Base-by-base conservation (phyloP, 2,888 invertebrate species). In the Lithosia quadra region DNA sequence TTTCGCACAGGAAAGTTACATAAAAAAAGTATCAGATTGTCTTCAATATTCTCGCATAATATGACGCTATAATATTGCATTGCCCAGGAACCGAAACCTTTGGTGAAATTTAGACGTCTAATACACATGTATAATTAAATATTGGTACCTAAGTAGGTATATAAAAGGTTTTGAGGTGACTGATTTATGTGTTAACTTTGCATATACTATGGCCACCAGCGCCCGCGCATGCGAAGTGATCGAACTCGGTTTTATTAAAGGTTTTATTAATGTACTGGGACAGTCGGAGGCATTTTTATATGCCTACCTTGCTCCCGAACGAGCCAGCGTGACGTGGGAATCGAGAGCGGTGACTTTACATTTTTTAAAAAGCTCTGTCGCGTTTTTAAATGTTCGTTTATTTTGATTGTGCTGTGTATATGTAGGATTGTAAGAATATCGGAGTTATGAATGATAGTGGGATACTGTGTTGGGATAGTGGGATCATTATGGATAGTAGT, bases 241-340 rank as follows among this genome's bases (percentile, higher is more conserved):
- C 91, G 86, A 87, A 87, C 90, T 88, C 83, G 73, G 88, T 90
- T 91, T 92, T 92, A 92, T 90, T 90, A 89, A 91, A 86, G 90
- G 89, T 92, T 92, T 92, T 93, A 93, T 92, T 91, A 92, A 91
- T 90, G 90, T 88, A 88, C 82, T 81, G 83, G 82, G 82, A 82
- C 84, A 88, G 85, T 84, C 86, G 84, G 87, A 89, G 91, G 92
- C 90, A 91, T 92, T 92, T 92, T 91, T 91, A 91, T 92, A 87
- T 88, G 85, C 78, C 85, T 81, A 73, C 81, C 81, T 79, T 77
- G 91, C 92, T 92, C 89, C 91, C 86, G 91, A 81, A 84, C 84
- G 83, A 77, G 71, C 72, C 64, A 62, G 74, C 66, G 75, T 79
- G 84, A 90, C 92, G 92, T 94, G 94, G 92, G 94, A 94, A 93